These are phyloP conservation scores for Thunnus thynnus DNA, from an alignment of 2,113 vertebrate species.

Conservation along the genomic window DNA sequence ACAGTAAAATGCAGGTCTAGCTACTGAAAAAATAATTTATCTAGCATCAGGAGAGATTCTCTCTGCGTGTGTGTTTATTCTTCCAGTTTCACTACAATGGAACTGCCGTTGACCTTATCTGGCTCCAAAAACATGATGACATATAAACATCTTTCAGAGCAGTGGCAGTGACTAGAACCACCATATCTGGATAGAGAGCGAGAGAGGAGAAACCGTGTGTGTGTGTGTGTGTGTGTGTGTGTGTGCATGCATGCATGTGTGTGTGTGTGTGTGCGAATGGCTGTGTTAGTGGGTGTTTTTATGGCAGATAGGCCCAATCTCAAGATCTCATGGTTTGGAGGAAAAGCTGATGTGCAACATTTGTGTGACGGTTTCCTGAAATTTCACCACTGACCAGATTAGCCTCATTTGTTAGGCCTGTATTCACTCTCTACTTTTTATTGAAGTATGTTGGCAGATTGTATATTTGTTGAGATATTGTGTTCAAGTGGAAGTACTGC, in stretches of 20 bases:
- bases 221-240: constrained; percentile 22
- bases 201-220: constrained; percentile 6
- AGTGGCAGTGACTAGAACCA: constrained; percentile 42
- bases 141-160: constrained; percentile 57
- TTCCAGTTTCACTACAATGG: constrained; percentile 26
- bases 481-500: not conserved
- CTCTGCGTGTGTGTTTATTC: not conserved
- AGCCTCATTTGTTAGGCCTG: not conserved
- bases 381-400: not conserved
- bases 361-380: constrained; percentile 47
- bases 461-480: not conserved
- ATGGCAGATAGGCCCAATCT: not conserved
- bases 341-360: constrained; percentile 5
- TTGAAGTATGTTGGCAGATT: not conserved
- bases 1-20: not conserved
- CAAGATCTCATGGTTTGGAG: constrained; percentile 22
- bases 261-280: constrained; percentile 13
- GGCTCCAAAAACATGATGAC: constrained; percentile 51
- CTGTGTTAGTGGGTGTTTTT: too few relatives aligned
- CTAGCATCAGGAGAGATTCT: not conserved
- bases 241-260: not conserved
- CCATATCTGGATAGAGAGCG: constrained; percentile 67
- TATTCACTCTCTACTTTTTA: not conserved
- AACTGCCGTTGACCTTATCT: constrained; percentile 41
- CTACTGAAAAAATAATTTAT: not conserved